A percentile compares a stretch with the other conserved stretches of the same genome.
phyloP scores from a whole-genome alignment of 2,797 vertebrate species.

The Monodelphis domestica region DNA sequence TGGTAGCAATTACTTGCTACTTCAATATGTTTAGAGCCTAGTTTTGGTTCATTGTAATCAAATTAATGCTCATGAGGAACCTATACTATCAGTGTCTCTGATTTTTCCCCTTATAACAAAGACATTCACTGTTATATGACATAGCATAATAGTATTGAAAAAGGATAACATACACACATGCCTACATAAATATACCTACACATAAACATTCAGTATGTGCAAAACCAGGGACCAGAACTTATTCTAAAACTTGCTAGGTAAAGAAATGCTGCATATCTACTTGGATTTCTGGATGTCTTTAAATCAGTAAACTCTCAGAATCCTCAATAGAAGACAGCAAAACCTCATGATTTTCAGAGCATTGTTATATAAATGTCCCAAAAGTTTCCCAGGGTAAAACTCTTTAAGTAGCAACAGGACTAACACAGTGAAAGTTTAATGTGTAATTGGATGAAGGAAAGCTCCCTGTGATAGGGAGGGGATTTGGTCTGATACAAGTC shows the following conservation, averaged over 20 bases:
- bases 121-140: not conserved
- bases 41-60: not conserved
- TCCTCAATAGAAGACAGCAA: not conserved
- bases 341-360: not conserved
- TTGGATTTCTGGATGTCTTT: no score
- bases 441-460: not conserved
- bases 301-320: no score
- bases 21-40: not conserved
- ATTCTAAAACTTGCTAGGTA: no score
- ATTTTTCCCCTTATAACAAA: not conserved
- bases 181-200: no score
- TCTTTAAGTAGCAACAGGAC: not conserved
- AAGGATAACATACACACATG: not conserved
- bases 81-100: not conserved
- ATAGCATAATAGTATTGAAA: not conserved
- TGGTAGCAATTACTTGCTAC: not conserved
- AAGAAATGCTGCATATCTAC: no score
- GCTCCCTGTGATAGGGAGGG: not conserved
- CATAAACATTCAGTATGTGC: no score
- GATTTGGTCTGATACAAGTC: not conserved
- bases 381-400: not conserved
- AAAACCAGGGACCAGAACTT: not conserved
- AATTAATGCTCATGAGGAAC: not conserved
- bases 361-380: not conserved
- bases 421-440: not conserved